Base-by-base conservation (phyloP, 2,113 vertebrate species). In the Aldabrachelys gigantea region DNA sequence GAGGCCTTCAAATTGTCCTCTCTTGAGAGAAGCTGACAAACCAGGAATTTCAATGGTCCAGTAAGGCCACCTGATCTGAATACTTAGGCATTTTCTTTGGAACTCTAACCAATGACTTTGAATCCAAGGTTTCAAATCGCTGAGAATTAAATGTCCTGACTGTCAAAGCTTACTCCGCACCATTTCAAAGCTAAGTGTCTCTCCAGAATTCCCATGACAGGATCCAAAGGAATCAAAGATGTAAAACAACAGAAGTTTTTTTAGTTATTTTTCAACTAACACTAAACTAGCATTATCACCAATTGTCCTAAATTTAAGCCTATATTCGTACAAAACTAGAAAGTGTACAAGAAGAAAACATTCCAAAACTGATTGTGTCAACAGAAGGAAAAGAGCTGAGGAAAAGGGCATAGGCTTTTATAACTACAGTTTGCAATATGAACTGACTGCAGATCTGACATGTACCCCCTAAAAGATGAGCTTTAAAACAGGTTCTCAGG, bases 271-370 rank as follows among this genome's bases (percentile, higher is more conserved):
- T 31, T 56, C 22, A 78, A 80, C 82, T 44, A 89, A 8, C 41
- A 41, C 22, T 29, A 78, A 14, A 35, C 53, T 56, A 88, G 25
- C n/a, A 25, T 21, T 41, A 21, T 31, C 54, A 52, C 54, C 29
- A 25, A 29, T 19, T 84, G 49, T 10, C 41, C 31, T 19, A 1
- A 1, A 38, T 38, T 10, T 0, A 0, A 72, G 76, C 80, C 78
- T 29, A 4, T 4, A 6, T 1, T 1, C 1, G 84, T 9, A 21
- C 56, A 56, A 31, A 11, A 38, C 22, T 0, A 0, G n/a, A 9
- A 6, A 52, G 10, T 0, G 22, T 47, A 3, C 29, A 25, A 2
- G 21, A 22, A 22, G 54, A 10, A 22, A 56, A 56, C 25, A 82
- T 72, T 25, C 79, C 47, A 89, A 87, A 19, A 19, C 76, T 31